Evolutionary conservation across 2,888 invertebrate species (phyloP), one percentile per base, ranked within the genome.

Genomic region (Geotrupes spiniger): DNA sequence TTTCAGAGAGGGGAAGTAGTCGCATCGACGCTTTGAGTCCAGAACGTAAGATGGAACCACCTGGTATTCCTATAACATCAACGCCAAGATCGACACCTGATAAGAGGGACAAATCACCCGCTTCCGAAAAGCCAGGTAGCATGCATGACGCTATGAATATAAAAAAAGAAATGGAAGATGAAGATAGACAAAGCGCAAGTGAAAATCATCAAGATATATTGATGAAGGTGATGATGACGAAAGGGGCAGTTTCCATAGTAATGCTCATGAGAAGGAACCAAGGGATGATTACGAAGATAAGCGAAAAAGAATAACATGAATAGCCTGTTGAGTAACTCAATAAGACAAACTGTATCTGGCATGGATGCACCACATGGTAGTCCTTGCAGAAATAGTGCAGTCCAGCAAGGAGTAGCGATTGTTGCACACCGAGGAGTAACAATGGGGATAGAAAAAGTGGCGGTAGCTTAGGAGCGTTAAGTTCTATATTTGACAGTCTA

Each of bases 401-500:
- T 71, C 89, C 89, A 0, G 83, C 84, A 12, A 88, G 88, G 62
- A 80, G 79, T 57, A 89, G 89, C 61, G 81, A 89, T 40, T 89
- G 89, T 1, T 84, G 80, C 1, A 90, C 90, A 1, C 90, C 86
- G 1, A 78, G 85, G 37, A 84, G 85, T 52, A 76, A 77, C 5
- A 81, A 82, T 27, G 77, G 80, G 50, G 78, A 79, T 46, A 74
- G 77, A 25, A 76, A 77, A 56, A 76, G 81, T 57, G 75, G 76
- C 31, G 83, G 85, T 37, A 89, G 89, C 63, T 75, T 92, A 42
- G 89, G 89, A 11, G 92, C 92, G 0, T 74, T 92, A 2, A 91
- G 91, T 12, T 91, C 91, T 12, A 92, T 92, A 92, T 92, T 92
- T 65, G 91, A 92, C 70, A 92, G 82, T 66, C 74, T 92, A 41